These are phyloP conservation scores for Empidonax alnorum DNA, from an alignment of 2,113 vertebrate genomes.

Conservation along the genomic window DNA sequence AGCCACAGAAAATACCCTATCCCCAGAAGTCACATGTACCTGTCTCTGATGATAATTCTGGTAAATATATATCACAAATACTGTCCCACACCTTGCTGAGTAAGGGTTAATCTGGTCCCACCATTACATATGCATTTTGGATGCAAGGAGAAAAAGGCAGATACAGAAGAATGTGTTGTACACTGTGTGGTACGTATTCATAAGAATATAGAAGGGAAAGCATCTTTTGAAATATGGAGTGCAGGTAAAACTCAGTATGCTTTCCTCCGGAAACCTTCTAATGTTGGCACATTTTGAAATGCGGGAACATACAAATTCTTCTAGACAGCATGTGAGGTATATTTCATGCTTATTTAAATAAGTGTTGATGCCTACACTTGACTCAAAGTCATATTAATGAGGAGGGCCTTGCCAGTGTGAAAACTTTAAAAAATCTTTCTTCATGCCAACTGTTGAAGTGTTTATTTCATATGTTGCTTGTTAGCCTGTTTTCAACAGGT, in stretches of 20 bases:
- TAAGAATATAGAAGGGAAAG: background rate
- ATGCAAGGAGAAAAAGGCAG: background rate
- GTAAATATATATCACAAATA: background rate
- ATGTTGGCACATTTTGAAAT: background rate
- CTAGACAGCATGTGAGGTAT: background rate
- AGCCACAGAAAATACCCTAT: background rate
- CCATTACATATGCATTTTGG: background rate
- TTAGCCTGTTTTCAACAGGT: background rate
- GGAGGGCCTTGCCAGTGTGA: background rate
- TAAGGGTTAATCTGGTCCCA: background rate
- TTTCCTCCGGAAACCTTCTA: background rate
- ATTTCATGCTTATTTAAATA: background rate
- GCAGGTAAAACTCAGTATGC: background rate
- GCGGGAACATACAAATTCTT: background rate
- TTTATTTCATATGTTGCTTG: background rate
- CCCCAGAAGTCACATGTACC: background rate
- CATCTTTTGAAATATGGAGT: background rate
- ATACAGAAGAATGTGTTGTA: background rate
- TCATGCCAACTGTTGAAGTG: background rate
- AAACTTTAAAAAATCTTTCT: background rate
- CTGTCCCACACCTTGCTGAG: background rate
- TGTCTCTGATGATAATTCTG: background rate
- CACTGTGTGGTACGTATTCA: rapidly evolving
- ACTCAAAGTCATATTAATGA: background rate
- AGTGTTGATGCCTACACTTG: background rate